These are phyloP conservation scores for Micropoecilia bifurca DNA, from an alignment of 2,797 vertebrate genomes.

Conservation along the genomic window DNA sequence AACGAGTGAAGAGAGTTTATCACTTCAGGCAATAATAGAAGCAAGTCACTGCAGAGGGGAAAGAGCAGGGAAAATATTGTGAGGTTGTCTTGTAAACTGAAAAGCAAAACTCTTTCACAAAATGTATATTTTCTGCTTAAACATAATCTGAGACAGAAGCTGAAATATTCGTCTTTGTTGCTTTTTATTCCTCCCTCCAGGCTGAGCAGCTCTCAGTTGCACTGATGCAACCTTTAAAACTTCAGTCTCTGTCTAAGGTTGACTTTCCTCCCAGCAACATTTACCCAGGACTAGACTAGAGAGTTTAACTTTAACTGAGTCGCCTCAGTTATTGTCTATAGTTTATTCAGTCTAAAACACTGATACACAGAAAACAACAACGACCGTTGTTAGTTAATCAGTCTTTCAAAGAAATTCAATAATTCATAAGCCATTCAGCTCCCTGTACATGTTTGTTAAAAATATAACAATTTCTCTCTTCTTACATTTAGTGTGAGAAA, in stretches of 20 bases:
- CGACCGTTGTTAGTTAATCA: no score
- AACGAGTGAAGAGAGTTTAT: conserved; percentile 32
- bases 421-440: no score
- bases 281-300: neutral
- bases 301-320: neutral
- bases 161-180: neutral
- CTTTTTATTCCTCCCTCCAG: neutral
- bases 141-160: neutral
- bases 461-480: no score
- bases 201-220: neutral
- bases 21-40: conserved; percentile 29
- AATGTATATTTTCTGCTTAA: neutral
- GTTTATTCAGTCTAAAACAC: no score
- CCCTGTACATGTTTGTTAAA: no score
- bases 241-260: neutral
- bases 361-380: no score
- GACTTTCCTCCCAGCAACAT: neutral
- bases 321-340: neutral
- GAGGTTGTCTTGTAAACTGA: neutral
- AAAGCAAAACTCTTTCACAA: neutral
- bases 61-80: neutral
- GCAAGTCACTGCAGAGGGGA: neutral
- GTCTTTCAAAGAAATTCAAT: no score
- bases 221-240: neutral
- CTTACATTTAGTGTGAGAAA: no score